A percentile compares a stretch with the other conserved stretches of the same genome.
Conservation (phyloP, 2,797 vertebrate species). For the Benthosema pterotum region DNA sequence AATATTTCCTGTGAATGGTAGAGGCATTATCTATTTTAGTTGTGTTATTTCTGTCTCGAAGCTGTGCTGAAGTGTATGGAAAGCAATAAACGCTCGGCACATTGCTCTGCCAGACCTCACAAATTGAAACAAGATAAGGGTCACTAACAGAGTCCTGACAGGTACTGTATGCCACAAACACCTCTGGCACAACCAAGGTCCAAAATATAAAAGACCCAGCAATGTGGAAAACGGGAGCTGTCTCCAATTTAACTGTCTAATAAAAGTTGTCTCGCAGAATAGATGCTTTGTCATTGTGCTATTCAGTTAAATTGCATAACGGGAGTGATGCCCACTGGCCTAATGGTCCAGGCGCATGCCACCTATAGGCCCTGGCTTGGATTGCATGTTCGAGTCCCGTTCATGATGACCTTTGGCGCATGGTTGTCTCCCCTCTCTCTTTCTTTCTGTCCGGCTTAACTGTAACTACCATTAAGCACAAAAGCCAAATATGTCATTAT, state of each 20-base stretch:
- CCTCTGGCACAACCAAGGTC: background rate
- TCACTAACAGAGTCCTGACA: conserved; percentile 20
- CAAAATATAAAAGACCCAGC: conserved; percentile 1
- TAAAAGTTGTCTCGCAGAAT: no score
- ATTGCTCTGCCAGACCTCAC: conserved; percentile 9
- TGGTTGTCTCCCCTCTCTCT: no score
- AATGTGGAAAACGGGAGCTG: conserved; percentile 9
- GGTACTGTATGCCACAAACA: conserved; percentile 3
- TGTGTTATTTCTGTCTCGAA: conserved; percentile 19
- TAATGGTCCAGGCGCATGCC: no score
- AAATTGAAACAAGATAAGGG: conserved; percentile 30
- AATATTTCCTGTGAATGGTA: conserved; percentile 3
- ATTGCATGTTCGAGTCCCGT: no score
- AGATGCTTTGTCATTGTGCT: background rate
- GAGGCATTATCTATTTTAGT: background rate
- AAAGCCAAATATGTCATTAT: no score
- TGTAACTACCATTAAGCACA: no score
- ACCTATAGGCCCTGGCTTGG: no score
- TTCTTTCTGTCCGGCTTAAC: background rate
- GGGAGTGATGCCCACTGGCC: background rate
- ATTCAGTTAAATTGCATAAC: background rate
- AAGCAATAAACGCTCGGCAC: conserved; percentile 24
- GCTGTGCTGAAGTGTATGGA: conserved; percentile 6
- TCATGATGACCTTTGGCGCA: no score
- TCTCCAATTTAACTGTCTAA: no score